Conservation (phyloP, 2,797 vertebrate species). For the Astyanax mexicanus region DNA sequence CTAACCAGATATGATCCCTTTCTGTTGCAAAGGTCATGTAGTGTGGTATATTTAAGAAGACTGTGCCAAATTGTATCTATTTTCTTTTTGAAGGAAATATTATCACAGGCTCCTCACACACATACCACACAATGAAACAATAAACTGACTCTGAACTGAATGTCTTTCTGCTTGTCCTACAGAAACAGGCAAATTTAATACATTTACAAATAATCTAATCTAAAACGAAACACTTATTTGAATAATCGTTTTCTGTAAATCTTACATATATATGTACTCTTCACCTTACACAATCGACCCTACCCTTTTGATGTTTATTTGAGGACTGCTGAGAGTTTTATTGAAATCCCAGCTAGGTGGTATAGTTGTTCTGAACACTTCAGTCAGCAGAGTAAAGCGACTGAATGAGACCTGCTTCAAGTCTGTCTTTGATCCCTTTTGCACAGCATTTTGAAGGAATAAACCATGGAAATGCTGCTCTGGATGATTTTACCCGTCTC, state of each 20-base stretch:
- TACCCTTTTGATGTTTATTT: not conserved
- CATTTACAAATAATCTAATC: no score
- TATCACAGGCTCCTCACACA: no score
- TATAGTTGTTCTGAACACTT: not conserved
- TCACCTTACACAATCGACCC: not conserved
- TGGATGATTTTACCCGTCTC: slow-evolving; percentile 1
- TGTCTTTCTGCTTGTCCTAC: no score
- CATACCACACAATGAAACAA: no score
- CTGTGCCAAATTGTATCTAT: no score
- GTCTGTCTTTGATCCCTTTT: slow-evolving; percentile 7
- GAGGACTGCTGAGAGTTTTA: not conserved
- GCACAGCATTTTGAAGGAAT: slow-evolving; percentile 10
- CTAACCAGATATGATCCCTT: no score
- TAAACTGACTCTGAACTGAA: no score
- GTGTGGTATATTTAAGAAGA: no score
- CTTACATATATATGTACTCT: not conserved
- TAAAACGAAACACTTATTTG: no score
- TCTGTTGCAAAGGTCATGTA: no score
- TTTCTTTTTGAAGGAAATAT: no score
- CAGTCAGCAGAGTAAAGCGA: not conserved
- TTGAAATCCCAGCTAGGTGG: not conserved
- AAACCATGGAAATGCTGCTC: not conserved
- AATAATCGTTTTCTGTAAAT: not conserved
- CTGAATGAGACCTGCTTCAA: slow-evolving; percentile 4
- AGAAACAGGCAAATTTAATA: no score